Conservation (phyloP, 1,140 invertebrate species). For the Zaprionus nigranus region DNA sequence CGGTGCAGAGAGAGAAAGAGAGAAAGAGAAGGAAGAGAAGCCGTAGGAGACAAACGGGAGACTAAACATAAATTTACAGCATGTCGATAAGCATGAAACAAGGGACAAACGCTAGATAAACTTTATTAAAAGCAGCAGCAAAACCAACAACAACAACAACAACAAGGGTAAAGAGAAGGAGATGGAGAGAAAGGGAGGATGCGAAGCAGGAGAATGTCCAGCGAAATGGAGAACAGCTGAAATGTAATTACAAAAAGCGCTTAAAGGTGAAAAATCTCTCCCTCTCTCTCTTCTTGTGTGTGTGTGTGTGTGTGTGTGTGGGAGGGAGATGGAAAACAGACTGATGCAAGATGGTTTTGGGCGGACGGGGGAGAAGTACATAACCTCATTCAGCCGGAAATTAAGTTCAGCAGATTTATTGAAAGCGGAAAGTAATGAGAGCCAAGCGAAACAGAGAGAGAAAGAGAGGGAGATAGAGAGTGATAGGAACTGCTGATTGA, state of each 20-base stretch:
- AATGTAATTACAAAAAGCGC: conserved; percentile 83
- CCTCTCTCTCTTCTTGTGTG: conserved; percentile 14
- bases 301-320: conserved; percentile 24
- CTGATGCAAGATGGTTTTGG: conserved; percentile 11
- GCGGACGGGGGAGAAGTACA: conserved; percentile 22
- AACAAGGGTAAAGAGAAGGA: not conserved
- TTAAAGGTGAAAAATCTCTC: conserved; percentile 76
- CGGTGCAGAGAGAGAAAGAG: conserved; percentile 44
- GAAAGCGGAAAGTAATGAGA: conserved; percentile 84
- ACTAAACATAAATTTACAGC: conserved; percentile 79
- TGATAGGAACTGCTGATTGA: conserved; percentile 38
- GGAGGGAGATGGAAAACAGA: conserved; percentile 12
- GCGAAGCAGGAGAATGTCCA: conserved; percentile 27
- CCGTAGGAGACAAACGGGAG: conserved; percentile 13
- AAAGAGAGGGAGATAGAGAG: conserved; percentile 9
- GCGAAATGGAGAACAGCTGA: conserved; percentile 70
- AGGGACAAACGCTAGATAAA: conserved; percentile 81
- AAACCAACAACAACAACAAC: conserved; percentile 23
- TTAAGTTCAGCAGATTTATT: conserved; percentile 84
- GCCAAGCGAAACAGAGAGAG: conserved; percentile 34
- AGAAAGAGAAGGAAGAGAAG: conserved; percentile 29
- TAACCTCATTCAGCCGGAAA: conserved; percentile 82
- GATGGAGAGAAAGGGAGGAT: not conserved
- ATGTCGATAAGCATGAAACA: conserved; percentile 79
- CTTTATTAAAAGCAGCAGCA: conserved; percentile 77